Evolutionary conservation across 2,797 vertebrate genomes (phyloP).

Genomic region (Oryzias sinensis): DNA sequence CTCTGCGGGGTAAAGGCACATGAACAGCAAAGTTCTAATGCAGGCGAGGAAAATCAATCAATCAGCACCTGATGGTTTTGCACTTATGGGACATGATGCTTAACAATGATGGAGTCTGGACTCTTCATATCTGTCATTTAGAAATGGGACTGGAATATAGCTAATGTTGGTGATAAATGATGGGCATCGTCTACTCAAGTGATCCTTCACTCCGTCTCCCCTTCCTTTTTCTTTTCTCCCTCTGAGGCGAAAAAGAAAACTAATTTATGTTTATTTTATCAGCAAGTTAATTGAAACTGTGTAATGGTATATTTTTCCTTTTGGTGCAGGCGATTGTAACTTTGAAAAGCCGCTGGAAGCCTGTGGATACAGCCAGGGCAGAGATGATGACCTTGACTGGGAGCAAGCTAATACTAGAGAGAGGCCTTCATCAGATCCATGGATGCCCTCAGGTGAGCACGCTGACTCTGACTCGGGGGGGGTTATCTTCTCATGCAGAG

Average conservation of each 20-base stretch:
- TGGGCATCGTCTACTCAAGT: conserved; percentile 63
- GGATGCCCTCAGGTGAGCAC: conserved; percentile 90
- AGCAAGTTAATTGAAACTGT: conserved; percentile 63
- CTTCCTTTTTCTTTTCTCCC: conserved; percentile 75
- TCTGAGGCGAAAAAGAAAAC: conserved; percentile 23
- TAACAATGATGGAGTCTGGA: conserved; percentile 81
- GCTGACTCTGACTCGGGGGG: conserved; percentile 12
- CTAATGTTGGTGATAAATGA: conserved; percentile 81
- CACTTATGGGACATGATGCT: conserved; percentile 71
- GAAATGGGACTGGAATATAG: conserved; percentile 73
- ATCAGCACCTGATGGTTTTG: conserved; percentile 70
- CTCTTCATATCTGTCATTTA: conserved; percentile 80
- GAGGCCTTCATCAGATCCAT: conserved; percentile 84
- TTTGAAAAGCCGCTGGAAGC: conserved; percentile 88
- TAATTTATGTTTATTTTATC: conserved; percentile 72
- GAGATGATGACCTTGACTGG: conserved; percentile 94
- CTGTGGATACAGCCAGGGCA: conserved; percentile 94
- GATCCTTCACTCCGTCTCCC: conserved; percentile 79
- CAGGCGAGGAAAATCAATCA: conserved; percentile 74
- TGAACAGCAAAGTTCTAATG: conserved; percentile 72
- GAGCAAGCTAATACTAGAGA: conserved; percentile 86
- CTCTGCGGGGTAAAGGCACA: conserved; percentile 54
- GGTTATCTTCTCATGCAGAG: conserved; percentile 4
- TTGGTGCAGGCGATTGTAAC: conserved; percentile 88
- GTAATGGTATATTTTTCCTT: conserved; percentile 59